Evolutionary conservation across 2,888 invertebrate species (phyloP), one percentile per base, ranked within the genome.

Genomic region (Eristalinus aeneus): DNA sequence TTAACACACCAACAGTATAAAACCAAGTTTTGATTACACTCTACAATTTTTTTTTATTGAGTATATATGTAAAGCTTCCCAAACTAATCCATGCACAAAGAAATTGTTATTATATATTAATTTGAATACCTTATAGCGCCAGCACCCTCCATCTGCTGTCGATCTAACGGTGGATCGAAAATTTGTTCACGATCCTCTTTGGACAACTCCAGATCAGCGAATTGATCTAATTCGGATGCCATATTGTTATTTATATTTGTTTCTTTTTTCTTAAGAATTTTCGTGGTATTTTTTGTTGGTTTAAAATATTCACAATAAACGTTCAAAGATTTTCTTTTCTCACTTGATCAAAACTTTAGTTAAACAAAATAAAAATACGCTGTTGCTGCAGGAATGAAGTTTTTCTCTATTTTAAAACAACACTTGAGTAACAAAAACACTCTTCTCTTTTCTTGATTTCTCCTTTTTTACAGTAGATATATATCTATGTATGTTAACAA

Each of bases 141-240:
- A 91, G 92, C 92, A 92, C 92, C 92, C 90, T 92, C 92, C 92
- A 92, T 89, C 90, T 92, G 91, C 90, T 92, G 92, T 89, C 92
- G 91, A 90, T 92, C 92, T 90, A 91, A 90, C 85, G 92, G 92
- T 89, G 94, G 95, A 92, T 95, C 96, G 92, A 95, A 96, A 90
- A 95, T 95, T 93, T 96, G 95, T 93, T 96, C 95, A 89, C 95
- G 95, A 92, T 95, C 95, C 91, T 96, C 96, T 91, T 95, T 95
- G 87, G 95, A 94, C 88, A 95, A 93, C 91, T 94, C 95, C 90
- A 95, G 93, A 90, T 95, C 95, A 92, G 95, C 94, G 93, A 95
- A 96, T 91, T 95, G 95, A 92, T 94, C 93, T 90, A 93, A 90
- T 90, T 92, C 92, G 88, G 93, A 92, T 89, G 92, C 90, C 92